phyloP scores from a whole-genome alignment of 35 echinoderm and acorn worm species.

The Lytechinus variegatus region DNA sequence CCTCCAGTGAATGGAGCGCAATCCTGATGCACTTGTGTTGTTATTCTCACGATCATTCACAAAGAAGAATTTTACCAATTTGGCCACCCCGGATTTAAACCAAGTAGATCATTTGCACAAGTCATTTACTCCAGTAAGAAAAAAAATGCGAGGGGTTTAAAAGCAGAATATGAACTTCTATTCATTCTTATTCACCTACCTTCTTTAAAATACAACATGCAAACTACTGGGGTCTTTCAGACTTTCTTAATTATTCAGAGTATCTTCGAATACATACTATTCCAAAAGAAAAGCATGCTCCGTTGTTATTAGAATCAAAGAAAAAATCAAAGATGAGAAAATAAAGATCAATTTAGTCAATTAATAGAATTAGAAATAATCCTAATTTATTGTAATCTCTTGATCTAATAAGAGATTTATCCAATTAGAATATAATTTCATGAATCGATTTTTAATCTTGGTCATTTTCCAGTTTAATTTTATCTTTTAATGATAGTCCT shows the following conservation, averaged over 20 bases:
- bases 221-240: not conserved
- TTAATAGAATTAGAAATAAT: too few relatives aligned
- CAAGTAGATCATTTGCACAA: not conserved
- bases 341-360: too few relatives aligned
- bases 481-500: too few relatives aligned
- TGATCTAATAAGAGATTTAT: too few relatives aligned
- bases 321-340: too few relatives aligned
- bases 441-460: too few relatives aligned
- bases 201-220: not conserved
- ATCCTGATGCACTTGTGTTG: not conserved
- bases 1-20: not conserved
- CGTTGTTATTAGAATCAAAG: too few relatives aligned
- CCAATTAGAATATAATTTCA: too few relatives aligned
- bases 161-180: not conserved
- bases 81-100: constrained; percentile 4
- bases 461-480: too few relatives aligned
- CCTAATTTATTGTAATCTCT: too few relatives aligned
- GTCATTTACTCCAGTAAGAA: not conserved
- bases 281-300: too few relatives aligned
- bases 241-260: not conserved
- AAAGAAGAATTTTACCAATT: not conserved
- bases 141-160: not conserved
- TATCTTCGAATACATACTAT: not conserved
- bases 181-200: not conserved
- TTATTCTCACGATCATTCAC: not conserved